A percentile compares a stretch with the other conserved stretches of the same genome.
Evolutionary conservation across 1,140 invertebrate species (phyloP).

Genomic region (Panagrolaimus sp.): DNA sequence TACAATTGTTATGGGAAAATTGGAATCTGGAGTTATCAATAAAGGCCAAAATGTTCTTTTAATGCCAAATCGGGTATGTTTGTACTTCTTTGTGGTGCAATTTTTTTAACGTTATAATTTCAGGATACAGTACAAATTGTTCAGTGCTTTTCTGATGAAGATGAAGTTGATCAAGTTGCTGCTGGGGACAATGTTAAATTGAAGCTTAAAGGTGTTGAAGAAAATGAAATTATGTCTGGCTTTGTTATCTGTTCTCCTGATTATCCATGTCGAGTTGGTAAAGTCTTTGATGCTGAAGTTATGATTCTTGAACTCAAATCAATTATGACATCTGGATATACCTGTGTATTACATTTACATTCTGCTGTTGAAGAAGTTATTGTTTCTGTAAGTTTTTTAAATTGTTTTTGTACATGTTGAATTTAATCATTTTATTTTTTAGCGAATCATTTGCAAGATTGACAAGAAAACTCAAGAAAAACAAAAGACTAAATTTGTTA

Average conservation of each 20-base stretch:
- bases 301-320: constrained; percentile 93
- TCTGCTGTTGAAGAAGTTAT: constrained; percentile 94
- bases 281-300: constrained; percentile 91
- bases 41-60: constrained; percentile 84
- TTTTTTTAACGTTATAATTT: too few relatives aligned
- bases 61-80: constrained; percentile 87
- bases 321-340: constrained; percentile 97
- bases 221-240: constrained; percentile 83
- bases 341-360: constrained; percentile 97
- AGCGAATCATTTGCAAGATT: constrained; percentile 83
- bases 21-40: constrained; percentile 86
- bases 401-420: too few relatives aligned
- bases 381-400: constrained; percentile 62
- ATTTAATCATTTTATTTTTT: neutral
- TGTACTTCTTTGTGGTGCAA: too few relatives aligned
- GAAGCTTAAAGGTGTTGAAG: constrained; percentile 95
- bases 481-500: constrained; percentile 93
- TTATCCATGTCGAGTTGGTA: constrained; percentile 87
- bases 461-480: constrained; percentile 98
- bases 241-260: constrained; percentile 91
- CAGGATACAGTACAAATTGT: constrained; percentile 79
- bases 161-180: constrained; percentile 84
- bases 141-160: constrained; percentile 91
- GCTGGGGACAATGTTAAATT: constrained; percentile 98
- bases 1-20: constrained; percentile 95